phyloP scores from a whole-genome alignment of 64 coral and sea anemone genomes.

The Actinia tenebrosa region DNA sequence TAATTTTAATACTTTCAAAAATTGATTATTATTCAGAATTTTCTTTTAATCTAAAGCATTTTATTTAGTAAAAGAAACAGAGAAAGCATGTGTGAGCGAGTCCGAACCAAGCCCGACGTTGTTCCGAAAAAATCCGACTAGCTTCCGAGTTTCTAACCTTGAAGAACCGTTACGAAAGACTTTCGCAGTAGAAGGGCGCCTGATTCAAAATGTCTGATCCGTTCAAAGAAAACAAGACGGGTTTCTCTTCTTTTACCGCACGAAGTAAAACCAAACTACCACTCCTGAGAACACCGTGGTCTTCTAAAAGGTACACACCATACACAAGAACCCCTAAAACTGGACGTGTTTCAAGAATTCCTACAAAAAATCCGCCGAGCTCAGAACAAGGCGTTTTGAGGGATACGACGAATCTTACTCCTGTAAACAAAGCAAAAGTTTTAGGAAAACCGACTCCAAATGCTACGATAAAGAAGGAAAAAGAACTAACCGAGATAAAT shows the following conservation, averaged over 20 bases:
- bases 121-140: background rate
- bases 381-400: background rate
- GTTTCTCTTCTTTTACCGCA: background rate
- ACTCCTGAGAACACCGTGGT: constrained; percentile 41
- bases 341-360: constrained; percentile 41
- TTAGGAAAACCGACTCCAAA: background rate
- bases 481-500: background rate
- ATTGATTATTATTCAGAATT: background rate
- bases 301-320: constrained; percentile 61
- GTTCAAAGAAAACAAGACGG: background rate
- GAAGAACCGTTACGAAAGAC: background rate
- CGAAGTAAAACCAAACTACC: background rate
- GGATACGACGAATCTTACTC: background rate
- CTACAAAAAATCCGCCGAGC: constrained; percentile 10
- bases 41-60: background rate
- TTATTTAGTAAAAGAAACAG: background rate
- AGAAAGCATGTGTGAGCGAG: background rate
- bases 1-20: no score
- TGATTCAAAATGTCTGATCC: constrained; percentile 17
- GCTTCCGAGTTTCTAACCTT: background rate
- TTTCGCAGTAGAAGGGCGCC: background rate
- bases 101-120: no score
- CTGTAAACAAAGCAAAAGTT: background rate
- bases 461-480: background rate
- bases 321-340: constrained; percentile 71